phyloP scores from a whole-genome alignment of 2,888 invertebrate genomes.

The Formica aserva region DNA sequence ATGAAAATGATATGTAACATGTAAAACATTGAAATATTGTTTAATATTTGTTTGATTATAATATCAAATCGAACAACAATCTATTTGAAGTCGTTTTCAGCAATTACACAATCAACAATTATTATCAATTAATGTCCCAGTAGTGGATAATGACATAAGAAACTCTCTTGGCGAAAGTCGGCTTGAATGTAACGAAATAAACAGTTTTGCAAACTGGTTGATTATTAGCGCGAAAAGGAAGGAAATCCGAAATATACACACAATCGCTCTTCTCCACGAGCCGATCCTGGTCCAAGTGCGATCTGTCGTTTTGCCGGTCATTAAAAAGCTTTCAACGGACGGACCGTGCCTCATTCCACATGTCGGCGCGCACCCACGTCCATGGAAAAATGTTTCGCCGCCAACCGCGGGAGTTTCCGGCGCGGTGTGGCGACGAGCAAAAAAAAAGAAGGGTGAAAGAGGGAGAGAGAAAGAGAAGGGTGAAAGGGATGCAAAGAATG shows the following conservation, averaged over 20 bases:
- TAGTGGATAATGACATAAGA: neutral
- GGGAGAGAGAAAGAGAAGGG: neutral
- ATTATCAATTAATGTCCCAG: neutral
- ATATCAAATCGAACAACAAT: neutral
- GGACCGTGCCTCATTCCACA: conserved; percentile 70
- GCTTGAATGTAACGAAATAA: neutral
- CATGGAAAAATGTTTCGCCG: conserved; percentile 74
- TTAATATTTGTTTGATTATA: neutral
- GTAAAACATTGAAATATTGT: neutral
- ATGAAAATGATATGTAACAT: neutral
- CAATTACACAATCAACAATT: neutral
- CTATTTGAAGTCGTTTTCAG: neutral
- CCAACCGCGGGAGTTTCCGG: conserved; percentile 68
- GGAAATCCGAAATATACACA: conserved; percentile 25
- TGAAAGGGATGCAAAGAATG: conserved; percentile 52
- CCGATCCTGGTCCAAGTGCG: conserved; percentile 52
- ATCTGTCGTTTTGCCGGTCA: conserved; percentile 73
- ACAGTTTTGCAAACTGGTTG: neutral
- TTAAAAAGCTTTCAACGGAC: conserved; percentile 78
- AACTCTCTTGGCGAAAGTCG: neutral
- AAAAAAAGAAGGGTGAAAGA: conserved; percentile 21
- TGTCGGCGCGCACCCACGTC: conserved; percentile 66
- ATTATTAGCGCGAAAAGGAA: conserved; percentile 20
- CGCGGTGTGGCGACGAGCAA: conserved; percentile 21
- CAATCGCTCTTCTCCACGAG: neutral